phyloP scores from a whole-genome alignment of 2,888 invertebrate species.

The Neoitamus cyanurus region DNA sequence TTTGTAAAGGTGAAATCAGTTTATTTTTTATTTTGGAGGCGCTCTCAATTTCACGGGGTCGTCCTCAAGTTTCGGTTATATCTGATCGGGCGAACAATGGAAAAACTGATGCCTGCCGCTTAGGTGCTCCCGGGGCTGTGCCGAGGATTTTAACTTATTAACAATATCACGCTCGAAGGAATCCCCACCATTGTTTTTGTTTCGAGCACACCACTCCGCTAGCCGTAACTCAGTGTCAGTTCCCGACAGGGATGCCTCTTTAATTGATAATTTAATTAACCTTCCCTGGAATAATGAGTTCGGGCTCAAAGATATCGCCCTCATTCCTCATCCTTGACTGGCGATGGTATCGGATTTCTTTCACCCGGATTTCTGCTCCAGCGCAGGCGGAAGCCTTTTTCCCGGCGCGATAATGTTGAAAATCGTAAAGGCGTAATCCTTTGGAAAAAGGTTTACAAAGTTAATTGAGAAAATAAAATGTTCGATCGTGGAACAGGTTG shows the following conservation, averaged over 20 bases:
- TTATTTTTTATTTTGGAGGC: neutral
- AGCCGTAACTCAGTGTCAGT: neutral
- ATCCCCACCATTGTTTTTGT: neutral
- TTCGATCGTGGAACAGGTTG: conserved; percentile 40
- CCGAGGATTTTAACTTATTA: neutral
- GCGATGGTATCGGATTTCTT: conserved; percentile 1
- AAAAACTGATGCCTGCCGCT: neutral
- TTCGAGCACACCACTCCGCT: neutral
- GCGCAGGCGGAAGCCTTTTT: conserved; percentile 23
- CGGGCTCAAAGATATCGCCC: conserved; percentile 1
- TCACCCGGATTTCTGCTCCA: neutral
- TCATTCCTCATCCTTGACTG: conserved; percentile 21
- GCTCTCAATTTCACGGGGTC: neutral
- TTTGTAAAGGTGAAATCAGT: neutral
- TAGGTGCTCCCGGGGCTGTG: neutral
- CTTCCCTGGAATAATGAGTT: neutral
- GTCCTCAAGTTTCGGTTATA: neutral
- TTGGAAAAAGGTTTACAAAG: conserved; percentile 49
- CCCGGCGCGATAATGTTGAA: conserved; percentile 46
- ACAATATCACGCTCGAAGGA: neutral
- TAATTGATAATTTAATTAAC: conserved; percentile 39
- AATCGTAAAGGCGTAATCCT: conserved; percentile 50
- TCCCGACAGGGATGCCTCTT: neutral
- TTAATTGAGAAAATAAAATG: conserved; percentile 52
- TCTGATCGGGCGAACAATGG: neutral